Base-by-base conservation (phyloP, 2,888 invertebrate genomes). In the Protula sp. region DNA sequence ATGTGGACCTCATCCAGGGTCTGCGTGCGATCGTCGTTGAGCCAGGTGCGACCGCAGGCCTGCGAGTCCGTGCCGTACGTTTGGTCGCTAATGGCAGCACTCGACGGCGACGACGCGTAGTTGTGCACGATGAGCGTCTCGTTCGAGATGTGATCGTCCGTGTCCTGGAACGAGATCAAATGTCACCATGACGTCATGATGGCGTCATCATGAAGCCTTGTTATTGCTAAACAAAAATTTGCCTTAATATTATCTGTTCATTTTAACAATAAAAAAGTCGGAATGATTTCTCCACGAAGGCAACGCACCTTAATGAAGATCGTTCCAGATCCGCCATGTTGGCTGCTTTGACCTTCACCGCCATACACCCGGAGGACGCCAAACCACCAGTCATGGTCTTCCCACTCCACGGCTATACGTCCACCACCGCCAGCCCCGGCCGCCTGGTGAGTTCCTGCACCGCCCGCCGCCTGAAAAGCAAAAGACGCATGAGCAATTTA, bases 81-180 rank as follows among this genome's bases (percentile, higher is more conserved):
- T 19, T 55, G 47, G 27, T 67, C 22, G 2, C 26, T 27, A 3
- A 27, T 29, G 4, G 24, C 22, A 9, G 22, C 50, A 27, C 24
- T 56, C 22, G 55, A 63, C 28, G 52, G 59, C 9, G 38, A 38
- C 19, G 9, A 9, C 9, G 9, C 38, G 19, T 14, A 38, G 53
- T 74, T 74, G 61, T 72, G 67, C 22, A 74, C 61, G 27, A 72
- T 67, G 14, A 74, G 64, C 3, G 74, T 73, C 47, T 64, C 57
- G 56, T 74, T 74, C 29, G 56, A 57, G 1, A 68, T 64, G 22
- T 66, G 64, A 4, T 67, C 53, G 2, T 62, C 58, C 5, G 64
- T 63, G 47, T 73, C 73, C 72, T 73, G 58, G 1, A 3, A 27
- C 19, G 5, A 57, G n/a, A n/a, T n/a, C n/a, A n/a, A n/a, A n/a